A percentile compares a stretch with the other conserved stretches of the same genome.
These are phyloP conservation scores for Orchesella cincta DNA, from an alignment of 1,140 invertebrate genomes.

Conservation along the genomic window DNA sequence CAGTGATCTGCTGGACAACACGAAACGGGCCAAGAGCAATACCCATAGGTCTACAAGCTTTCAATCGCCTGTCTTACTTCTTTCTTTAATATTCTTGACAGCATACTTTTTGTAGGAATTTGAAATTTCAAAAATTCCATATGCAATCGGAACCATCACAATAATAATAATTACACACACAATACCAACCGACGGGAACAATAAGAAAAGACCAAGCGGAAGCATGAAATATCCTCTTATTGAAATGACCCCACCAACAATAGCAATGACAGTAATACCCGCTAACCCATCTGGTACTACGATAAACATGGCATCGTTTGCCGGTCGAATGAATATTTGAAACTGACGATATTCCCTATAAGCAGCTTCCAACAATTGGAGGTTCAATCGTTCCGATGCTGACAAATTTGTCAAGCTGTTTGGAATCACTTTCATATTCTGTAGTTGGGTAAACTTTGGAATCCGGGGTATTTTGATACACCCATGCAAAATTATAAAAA, in stretches of 20 bases:
- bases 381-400: not conserved
- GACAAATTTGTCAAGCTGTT: not conserved
- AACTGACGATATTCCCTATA: not conserved
- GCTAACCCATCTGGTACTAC: not conserved
- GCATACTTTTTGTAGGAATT: not conserved
- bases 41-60: not conserved
- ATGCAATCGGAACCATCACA: not conserved
- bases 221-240: not conserved
- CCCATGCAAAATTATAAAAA: not conserved
- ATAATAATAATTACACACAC: not conserved
- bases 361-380: not conserved
- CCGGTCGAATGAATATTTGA: conserved; percentile 1
- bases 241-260: not conserved
- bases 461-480: not conserved
- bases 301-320: not conserved
- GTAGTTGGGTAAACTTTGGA: not conserved
- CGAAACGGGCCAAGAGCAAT: not conserved
- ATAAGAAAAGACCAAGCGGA: not conserved
- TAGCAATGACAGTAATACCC: not conserved
- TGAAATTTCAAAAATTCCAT: not conserved
- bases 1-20: not conserved
- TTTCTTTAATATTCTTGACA: not conserved
- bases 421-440: not conserved
- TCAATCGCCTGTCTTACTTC: not conserved
- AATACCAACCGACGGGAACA: not conserved